These are phyloP conservation scores for Coregonus clupeaformis DNA, from an alignment of 2,113 vertebrate genomes.

Conservation along the genomic window DNA sequence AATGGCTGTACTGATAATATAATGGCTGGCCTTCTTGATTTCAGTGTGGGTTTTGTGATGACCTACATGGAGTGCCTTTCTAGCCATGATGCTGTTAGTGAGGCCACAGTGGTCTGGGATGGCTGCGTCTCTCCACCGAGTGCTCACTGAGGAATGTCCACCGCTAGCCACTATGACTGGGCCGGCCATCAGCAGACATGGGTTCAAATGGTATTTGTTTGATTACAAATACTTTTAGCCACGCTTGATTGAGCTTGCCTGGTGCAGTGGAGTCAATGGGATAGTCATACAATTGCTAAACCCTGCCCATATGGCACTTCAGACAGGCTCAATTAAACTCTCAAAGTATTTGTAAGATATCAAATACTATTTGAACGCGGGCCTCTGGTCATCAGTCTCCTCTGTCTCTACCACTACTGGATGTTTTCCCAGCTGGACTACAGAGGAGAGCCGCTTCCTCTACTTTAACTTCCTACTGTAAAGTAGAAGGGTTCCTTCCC, in stretches of 20 bases:
- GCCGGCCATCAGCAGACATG: slow-evolving; percentile 38
- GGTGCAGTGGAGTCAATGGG: too few species aligned
- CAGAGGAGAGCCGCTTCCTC: slow-evolving; percentile 13
- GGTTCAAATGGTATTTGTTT: not conserved
- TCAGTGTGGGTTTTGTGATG: slow-evolving; percentile 42
- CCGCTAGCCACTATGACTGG: slow-evolving; percentile 41
- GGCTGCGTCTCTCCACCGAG: slow-evolving; percentile 39
- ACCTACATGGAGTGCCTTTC: slow-evolving; percentile 44
- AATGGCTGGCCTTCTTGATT: slow-evolving; percentile 39
- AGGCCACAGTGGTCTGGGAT: slow-evolving; percentile 44
- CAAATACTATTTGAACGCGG: too few species aligned
- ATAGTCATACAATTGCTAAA: not conserved
- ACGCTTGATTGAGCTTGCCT: too few species aligned
- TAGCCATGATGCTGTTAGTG: slow-evolving; percentile 38
- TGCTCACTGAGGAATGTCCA: slow-evolving; percentile 53
- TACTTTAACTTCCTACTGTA: not conserved
- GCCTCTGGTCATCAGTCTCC: not conserved
- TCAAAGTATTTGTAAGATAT: not conserved
- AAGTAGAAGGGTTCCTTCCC: not conserved
- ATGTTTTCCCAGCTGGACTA: slow-evolving; percentile 46
- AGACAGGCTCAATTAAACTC: slow-evolving; percentile 7
- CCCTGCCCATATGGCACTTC: too few species aligned
- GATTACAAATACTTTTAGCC: too few species aligned
- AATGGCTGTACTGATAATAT: not conserved
- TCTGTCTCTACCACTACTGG: slow-evolving; percentile 2